Percentiles rank a stretch among this genome's conserved stretches.
Conservation (phyloP, 2,797 vertebrate species). For the Aulostomus chinensis region DNA sequence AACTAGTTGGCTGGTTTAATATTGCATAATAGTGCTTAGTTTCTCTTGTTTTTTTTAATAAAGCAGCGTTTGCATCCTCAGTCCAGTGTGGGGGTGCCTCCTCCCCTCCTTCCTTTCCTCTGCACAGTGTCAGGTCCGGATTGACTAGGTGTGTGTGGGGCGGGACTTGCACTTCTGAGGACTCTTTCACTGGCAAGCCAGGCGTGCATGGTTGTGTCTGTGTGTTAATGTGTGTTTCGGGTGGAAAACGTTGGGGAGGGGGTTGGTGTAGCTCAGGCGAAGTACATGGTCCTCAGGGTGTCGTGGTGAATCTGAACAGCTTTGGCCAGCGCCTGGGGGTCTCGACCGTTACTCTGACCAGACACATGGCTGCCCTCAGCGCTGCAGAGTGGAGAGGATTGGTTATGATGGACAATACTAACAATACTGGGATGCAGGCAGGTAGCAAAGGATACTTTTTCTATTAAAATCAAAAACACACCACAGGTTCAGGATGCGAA, state of each 20-base stretch:
- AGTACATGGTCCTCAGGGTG: constrained; percentile 99
- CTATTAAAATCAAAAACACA: too few species aligned
- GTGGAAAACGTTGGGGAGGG: constrained; percentile 54
- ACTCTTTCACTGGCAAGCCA: constrained; percentile 80
- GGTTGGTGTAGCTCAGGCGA: constrained; percentile 84
- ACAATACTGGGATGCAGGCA: neutral
- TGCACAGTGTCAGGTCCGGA: constrained; percentile 87
- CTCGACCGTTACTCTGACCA: constrained; percentile 97
- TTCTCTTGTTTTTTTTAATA: constrained; percentile 81
- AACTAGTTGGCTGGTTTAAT: constrained; percentile 98
- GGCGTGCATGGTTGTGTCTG: constrained; percentile 69
- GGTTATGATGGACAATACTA: neutral
- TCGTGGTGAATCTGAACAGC: constrained; percentile 99
- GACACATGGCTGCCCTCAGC: constrained; percentile 99
- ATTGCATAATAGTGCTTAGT: constrained; percentile 99
- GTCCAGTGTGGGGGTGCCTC: constrained; percentile 77
- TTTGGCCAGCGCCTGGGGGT: constrained; percentile 97
- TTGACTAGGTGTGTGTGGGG: constrained; percentile 69
- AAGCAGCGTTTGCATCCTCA: constrained; percentile 85
- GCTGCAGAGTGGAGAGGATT: constrained; percentile 72
- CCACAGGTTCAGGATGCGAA: too few species aligned
- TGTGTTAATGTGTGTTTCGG: constrained; percentile 64
- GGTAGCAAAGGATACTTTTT: too few species aligned
- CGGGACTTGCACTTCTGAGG: constrained; percentile 64
- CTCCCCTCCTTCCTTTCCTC: constrained; percentile 73